phyloP scores from a whole-genome alignment of 37 sponge, comb jelly and placozoan species.

The Crambe crambe region DNA sequence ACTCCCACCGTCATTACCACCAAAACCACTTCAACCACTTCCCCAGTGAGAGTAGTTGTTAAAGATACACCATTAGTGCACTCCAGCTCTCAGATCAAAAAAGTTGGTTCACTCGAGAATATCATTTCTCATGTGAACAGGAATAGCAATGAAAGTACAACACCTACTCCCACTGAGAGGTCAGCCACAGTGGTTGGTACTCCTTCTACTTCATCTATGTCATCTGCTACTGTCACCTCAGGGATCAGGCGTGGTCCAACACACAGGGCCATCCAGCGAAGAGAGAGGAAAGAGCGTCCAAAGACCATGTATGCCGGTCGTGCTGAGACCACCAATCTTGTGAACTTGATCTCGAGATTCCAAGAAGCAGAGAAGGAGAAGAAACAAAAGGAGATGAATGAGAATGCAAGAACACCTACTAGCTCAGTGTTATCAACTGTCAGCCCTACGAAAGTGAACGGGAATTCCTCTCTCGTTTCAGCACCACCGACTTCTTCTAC shows the following conservation, averaged over 20 bases:
- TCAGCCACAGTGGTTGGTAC: not conserved
- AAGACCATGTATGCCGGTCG: conserved; percentile 22
- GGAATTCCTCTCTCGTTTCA: not conserved
- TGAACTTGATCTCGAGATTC: conserved; percentile 33
- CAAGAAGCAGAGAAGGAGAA: conserved; percentile 38
- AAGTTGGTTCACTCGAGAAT: conserved; percentile 21
- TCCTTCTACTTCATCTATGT: not conserved
- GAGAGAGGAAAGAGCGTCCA: conserved; percentile 28
- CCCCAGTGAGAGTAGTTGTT: not conserved
- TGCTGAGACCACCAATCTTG: conserved; percentile 14
- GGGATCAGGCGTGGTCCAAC: not conserved
- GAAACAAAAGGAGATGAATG: not conserved
- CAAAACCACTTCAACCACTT: not conserved
- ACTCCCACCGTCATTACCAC: not conserved
- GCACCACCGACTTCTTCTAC: not conserved
- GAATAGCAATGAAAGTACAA: not conserved
- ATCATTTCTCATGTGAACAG: not conserved
- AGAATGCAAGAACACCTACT: not conserved
- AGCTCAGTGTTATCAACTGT: not conserved
- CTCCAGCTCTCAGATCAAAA: not conserved
- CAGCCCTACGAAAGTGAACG: not conserved
- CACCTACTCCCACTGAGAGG: not conserved
- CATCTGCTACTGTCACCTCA: not conserved
- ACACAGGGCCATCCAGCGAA: not conserved
- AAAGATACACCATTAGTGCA: not conserved